Evolutionary conservation across 2,113 vertebrate species (phyloP), one percentile per base, ranked within the genome.

Genomic region (cattle (Bos taurus)): DNA sequence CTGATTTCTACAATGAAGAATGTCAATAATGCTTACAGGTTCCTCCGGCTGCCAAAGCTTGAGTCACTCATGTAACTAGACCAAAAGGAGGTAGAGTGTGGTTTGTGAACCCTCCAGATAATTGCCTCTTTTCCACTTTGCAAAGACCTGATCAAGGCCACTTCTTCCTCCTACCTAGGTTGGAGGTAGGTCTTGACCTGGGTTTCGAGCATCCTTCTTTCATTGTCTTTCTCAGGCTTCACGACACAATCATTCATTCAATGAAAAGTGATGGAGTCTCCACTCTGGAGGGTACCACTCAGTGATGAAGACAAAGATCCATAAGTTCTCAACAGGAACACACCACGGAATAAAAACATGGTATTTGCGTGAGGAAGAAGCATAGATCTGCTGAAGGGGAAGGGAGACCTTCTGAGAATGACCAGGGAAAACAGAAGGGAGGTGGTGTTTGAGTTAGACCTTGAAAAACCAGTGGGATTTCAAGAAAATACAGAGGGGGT

Each of bases 61-160:
- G 94, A 96, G 91, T 89, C 94, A 89, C 62, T 90, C 59, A n/a
- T 28, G 30, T 33, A 87, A 88, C 94, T 83, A 96, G 82, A 88
- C 59, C 64, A 89, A 62, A 93, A 83, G 36, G 62, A 52, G 13
- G 23, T 9, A 67, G 25, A 97, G 57, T 36, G 21, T 80, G 25
- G 21, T 71, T 90, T 94, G 57, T 87, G 57, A 95, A 54, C 67
- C 83, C 92, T 89, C 54, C 57, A 71, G 67, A 62, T 57, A 94
- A 85, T 52, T 60, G 81, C 4, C 50, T 81, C 26, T 62, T 81
- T 57, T 80, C 52, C 26, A 60, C 78, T 60, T 92, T 52, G 19
- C 25, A 15, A 92, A 74, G 60, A 78, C 23, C 28, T 52, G 6
- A 80, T 62, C 30, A 14, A 56, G 80, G 43, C 25, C 3, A 15